Percentiles rank a stretch among this genome's conserved stretches.
Conservation (phyloP, 2,888 invertebrate genomes). For the Colletes collaris region DNA sequence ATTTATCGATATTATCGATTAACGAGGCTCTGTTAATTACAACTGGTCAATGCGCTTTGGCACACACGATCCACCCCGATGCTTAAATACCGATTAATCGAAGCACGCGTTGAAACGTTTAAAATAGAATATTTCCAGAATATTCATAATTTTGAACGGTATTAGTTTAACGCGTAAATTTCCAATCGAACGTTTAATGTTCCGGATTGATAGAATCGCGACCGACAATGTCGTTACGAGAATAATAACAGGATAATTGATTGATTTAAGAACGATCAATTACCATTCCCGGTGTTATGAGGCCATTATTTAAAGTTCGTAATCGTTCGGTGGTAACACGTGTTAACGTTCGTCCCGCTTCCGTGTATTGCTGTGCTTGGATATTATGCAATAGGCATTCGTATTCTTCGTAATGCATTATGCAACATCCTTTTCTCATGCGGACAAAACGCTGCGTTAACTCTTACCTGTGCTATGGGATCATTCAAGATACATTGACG, state of each 20-base stretch:
- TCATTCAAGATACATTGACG: neutral
- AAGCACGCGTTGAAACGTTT: constrained; percentile 32
- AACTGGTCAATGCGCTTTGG: constrained; percentile 16
- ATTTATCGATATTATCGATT: constrained; percentile 40
- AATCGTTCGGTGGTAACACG: constrained; percentile 20
- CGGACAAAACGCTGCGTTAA: constrained; percentile 54
- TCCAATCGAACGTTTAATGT: neutral
- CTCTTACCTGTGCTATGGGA: constrained; percentile 19
- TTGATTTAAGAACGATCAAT: constrained; percentile 8
- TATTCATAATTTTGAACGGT: too few relatives aligned
- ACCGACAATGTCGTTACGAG: neutral
- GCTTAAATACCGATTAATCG: constrained; percentile 35
- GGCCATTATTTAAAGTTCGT: constrained; percentile 22
- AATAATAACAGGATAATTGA: neutral
- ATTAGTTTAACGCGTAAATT: neutral
- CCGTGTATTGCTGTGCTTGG: constrained; percentile 45
- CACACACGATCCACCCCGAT: constrained; percentile 43
- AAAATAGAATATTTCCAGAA: neutral
- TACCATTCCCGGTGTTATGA: neutral
- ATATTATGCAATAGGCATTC: constrained; percentile 48
- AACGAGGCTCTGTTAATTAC: constrained; percentile 46
- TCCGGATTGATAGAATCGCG: neutral
- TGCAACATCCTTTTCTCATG: constrained; percentile 61
- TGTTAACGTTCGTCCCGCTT: constrained; percentile 48
- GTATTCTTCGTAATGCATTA: constrained; percentile 54